Percentiles rank a stretch among this genome's conserved stretches.
Evolutionary conservation across 2,797 vertebrate genomes (phyloP).

Genomic region (Tarsius wallacei): DNA sequence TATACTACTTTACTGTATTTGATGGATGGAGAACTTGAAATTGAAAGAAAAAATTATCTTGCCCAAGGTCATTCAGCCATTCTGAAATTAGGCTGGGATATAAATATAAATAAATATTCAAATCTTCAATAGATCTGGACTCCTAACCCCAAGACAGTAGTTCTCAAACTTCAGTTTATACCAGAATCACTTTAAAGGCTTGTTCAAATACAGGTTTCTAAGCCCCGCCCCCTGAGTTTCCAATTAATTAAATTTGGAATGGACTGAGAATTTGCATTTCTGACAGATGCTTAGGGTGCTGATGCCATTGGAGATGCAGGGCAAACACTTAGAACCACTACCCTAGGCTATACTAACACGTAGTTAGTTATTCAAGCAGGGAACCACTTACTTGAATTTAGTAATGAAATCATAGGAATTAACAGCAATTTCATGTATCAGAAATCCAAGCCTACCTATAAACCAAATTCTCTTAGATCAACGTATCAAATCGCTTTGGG

Average conservation of each 20-base stretch:
- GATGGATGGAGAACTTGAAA: not conserved
- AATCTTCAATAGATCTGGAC: no score
- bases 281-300: not conserved
- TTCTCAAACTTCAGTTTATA: not conserved
- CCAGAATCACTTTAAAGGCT: not conserved
- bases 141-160: not conserved
- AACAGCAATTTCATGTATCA: not conserved
- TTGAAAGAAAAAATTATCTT: not conserved
- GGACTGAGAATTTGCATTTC: not conserved
- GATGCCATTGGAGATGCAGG: no score
- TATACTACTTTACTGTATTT: not conserved
- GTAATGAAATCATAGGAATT: not conserved
- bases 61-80: not conserved
- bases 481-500: not conserved
- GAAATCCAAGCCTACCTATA: conserved; percentile 11
- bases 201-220: not conserved
- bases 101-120: not conserved
- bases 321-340: not conserved
- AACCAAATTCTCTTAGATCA: not conserved
- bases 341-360: not conserved
- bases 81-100: not conserved
- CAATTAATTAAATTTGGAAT: not conserved
- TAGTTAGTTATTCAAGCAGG: not conserved
- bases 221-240: not conserved
- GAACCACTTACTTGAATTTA: not conserved